Evolutionary conservation across 2,888 invertebrate species (phyloP).

Genomic region (Drosophila koepferae): DNA sequence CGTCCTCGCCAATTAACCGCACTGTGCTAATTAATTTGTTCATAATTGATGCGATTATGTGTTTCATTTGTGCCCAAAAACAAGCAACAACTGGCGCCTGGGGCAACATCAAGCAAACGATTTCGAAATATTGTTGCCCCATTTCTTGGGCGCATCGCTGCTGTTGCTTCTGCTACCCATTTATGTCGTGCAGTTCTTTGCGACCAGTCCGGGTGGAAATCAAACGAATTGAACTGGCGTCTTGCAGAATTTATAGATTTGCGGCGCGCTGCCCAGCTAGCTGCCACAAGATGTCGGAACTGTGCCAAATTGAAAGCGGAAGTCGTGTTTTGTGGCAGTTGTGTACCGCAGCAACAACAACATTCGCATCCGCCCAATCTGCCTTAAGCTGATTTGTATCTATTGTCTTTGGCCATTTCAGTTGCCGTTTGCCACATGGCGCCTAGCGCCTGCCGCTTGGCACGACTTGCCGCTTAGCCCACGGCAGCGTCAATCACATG

Average conservation of each 20-base stretch:
- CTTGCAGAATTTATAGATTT: slow-evolving; percentile 37
- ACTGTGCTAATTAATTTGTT: slow-evolving; percentile 81
- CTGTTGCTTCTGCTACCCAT: background rate
- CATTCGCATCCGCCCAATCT: slow-evolving; percentile 27
- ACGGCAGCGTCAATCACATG: slow-evolving; percentile 45
- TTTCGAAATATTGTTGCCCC: slow-evolving; percentile 20
- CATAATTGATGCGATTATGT: slow-evolving; percentile 81
- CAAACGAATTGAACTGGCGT: slow-evolving; percentile 56
- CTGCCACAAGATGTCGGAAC: slow-evolving; percentile 37
- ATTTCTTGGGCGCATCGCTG: slow-evolving; percentile 7
- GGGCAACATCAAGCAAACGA: slow-evolving; percentile 51
- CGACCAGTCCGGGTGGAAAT: slow-evolving; percentile 69
- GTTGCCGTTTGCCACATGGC: slow-evolving; percentile 13
- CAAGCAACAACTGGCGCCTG: slow-evolving; percentile 54
- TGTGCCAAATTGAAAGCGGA: slow-evolving; percentile 52
- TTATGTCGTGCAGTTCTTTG: slow-evolving; percentile 29
- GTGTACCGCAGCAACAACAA: background rate
- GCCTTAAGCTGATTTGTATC: slow-evolving; percentile 50
- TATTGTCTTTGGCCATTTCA: slow-evolving; percentile 35
- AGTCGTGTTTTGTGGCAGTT: slow-evolving; percentile 41
- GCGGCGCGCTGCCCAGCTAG: slow-evolving; percentile 18
- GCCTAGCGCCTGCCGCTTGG: slow-evolving; percentile 11
- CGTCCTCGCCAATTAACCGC: slow-evolving; percentile 73
- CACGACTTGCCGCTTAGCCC: slow-evolving; percentile 19
- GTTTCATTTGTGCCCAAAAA: slow-evolving; percentile 67